These are phyloP conservation scores for Cephalopholis sonnerati DNA, from an alignment of 2,113 vertebrate genomes.

Conservation along the genomic window DNA sequence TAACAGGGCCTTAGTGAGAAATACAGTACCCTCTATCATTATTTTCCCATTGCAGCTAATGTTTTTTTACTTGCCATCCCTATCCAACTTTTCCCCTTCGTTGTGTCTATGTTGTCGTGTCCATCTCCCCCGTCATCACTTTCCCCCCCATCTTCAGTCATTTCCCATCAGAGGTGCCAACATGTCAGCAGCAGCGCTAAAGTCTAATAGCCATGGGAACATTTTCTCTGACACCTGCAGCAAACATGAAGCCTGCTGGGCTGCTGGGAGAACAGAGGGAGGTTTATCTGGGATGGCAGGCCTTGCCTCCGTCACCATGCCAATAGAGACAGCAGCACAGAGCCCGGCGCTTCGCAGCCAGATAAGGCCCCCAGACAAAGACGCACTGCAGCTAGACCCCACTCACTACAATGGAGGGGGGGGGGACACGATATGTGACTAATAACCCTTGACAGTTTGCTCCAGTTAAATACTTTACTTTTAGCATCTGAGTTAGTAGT, in stretches of 20 bases:
- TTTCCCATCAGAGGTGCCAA: slow-evolving; percentile 63
- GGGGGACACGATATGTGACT: slow-evolving; percentile 41
- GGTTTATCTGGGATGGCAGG: slow-evolving; percentile 84
- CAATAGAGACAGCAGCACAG: slow-evolving; percentile 73
- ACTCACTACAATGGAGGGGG: slow-evolving; percentile 52
- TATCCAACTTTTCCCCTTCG: not conserved
- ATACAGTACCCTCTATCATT: not conserved
- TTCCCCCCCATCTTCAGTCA: slow-evolving; percentile 42
- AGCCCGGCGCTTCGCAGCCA: slow-evolving; percentile 57
- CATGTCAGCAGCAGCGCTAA: slow-evolving; percentile 62
- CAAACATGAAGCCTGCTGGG: slow-evolving; percentile 74
- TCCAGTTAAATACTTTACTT: slow-evolving; percentile 62
- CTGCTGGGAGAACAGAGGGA: slow-evolving; percentile 75
- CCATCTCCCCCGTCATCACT: slow-evolving; percentile 37
- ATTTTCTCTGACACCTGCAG: slow-evolving; percentile 75
- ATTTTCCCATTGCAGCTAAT: not conserved
- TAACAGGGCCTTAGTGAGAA: not conserved
- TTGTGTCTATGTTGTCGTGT: slow-evolving; percentile 23
- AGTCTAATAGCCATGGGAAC: slow-evolving; percentile 71
- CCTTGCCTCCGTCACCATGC: slow-evolving; percentile 77
- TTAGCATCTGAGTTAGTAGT: slow-evolving; percentile 19
- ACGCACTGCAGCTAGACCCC: slow-evolving; percentile 53
- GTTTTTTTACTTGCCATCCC: not conserved
- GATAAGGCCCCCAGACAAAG: slow-evolving; percentile 78
- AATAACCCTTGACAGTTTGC: slow-evolving; percentile 65